A percentile compares a stretch with the other conserved stretches of the same genome.
phyloP scores from a whole-genome alignment of 2,113 vertebrate genomes.

The Crotalus horridus region DNA sequence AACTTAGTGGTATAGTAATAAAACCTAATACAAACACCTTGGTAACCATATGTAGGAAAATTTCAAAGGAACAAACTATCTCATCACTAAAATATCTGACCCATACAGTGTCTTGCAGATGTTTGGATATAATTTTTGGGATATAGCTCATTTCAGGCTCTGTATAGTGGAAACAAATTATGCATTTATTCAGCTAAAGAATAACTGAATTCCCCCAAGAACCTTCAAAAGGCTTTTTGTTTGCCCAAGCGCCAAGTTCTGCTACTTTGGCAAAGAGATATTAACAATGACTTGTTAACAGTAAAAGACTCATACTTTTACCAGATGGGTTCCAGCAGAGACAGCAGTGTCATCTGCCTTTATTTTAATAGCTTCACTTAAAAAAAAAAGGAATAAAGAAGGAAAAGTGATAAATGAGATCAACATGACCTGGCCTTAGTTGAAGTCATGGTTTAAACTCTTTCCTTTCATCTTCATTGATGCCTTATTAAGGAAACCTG shows the following conservation, averaged over 20 bases:
- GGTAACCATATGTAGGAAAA: conserved; percentile 58
- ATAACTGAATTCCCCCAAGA: conserved; percentile 67
- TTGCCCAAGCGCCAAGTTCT: conserved; percentile 64
- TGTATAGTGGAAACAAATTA: conserved; percentile 71
- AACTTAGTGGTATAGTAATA: conserved; percentile 51
- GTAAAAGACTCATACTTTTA: conserved; percentile 57
- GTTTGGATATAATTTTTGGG: conserved; percentile 60
- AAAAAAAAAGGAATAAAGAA: conserved; percentile 33
- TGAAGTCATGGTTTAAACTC: conserved; percentile 72
- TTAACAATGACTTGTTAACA: conserved; percentile 66
- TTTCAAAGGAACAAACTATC: conserved; percentile 71
- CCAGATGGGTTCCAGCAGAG: conserved; percentile 65
- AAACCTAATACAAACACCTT: conserved; percentile 56
- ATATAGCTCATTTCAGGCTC: conserved; percentile 71
- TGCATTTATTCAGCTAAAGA: conserved; percentile 62
- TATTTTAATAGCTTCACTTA: conserved; percentile 68
- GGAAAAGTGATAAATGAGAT: conserved; percentile 74
- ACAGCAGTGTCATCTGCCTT: conserved; percentile 61
- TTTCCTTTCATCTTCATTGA: conserved; percentile 73
- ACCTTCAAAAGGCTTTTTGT: conserved; percentile 66
- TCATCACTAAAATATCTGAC: conserved; percentile 65
- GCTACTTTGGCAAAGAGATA: conserved; percentile 70
- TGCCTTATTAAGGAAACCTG: conserved; percentile 72
- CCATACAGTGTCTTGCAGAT: conserved; percentile 64
- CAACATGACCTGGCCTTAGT: conserved; percentile 76